A percentile compares a stretch with the other conserved stretches of the same genome.
phyloP scores from a whole-genome alignment of 2,113 vertebrate genomes.

The Mesoclemmys tuberculata region DNA sequence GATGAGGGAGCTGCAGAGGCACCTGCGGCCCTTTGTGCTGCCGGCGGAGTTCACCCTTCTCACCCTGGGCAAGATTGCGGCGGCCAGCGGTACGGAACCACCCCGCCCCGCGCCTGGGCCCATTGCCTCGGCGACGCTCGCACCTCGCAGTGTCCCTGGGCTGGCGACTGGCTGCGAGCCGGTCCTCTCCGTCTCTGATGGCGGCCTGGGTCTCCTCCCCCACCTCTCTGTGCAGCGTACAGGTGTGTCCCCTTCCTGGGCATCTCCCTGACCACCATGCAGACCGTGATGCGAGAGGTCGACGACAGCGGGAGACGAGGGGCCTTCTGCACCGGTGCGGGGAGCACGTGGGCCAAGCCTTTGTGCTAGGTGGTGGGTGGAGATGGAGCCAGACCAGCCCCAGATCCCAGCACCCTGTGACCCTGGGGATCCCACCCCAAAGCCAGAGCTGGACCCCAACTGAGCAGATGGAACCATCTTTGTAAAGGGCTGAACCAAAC shows the following conservation, averaged over 20 bases:
- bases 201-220: background rate
- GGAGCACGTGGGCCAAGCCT: too few relatives aligned
- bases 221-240: background rate
- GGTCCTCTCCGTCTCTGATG: background rate
- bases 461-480: too few relatives aligned
- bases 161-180: background rate
- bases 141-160: background rate
- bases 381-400: too few relatives aligned
- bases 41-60: background rate
- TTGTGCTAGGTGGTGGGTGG: too few relatives aligned
- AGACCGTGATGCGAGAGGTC: background rate
- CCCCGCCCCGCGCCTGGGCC: background rate
- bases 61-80: too few relatives aligned
- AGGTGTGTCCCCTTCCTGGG: background rate
- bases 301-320: background rate
- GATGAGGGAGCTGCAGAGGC: background rate
- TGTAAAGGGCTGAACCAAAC: too few relatives aligned
- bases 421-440: too few relatives aligned
- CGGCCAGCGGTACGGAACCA: too few relatives aligned
- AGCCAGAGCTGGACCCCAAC: too few relatives aligned
- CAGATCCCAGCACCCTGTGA: too few relatives aligned
- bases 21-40: background rate
- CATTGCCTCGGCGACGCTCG: background rate
- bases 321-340: background rate
- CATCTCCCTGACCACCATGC: constrained; percentile 7